These are phyloP conservation scores for Pogonognathellus flavescens DNA, from an alignment of 1,140 invertebrate genomes.

Conservation along the genomic window DNA sequence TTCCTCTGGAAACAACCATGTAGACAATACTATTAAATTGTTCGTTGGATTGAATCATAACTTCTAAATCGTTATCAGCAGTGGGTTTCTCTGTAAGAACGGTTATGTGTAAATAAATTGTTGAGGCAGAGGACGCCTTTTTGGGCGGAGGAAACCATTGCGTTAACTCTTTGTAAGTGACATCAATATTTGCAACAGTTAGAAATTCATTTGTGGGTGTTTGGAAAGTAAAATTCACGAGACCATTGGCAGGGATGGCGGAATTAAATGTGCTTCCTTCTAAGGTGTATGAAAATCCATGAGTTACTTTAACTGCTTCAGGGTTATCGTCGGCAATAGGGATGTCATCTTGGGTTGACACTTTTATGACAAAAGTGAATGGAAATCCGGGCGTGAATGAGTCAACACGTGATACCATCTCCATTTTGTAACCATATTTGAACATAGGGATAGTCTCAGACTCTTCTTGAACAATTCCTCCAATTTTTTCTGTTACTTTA, in stretches of 20 bases:
- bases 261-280: slow-evolving; percentile 73
- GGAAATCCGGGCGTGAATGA: neutral
- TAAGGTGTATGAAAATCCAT: slow-evolving; percentile 77
- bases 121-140: slow-evolving; percentile 78
- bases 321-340: slow-evolving; percentile 75
- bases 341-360: slow-evolving; percentile 57
- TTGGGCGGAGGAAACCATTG: slow-evolving; percentile 68
- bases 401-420: neutral
- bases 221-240: slow-evolving; percentile 80
- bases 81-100: slow-evolving; percentile 79
- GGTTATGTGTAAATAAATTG: slow-evolving; percentile 81
- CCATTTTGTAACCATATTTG: neutral
- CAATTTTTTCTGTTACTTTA: neutral
- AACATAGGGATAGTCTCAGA: neutral
- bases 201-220: slow-evolving; percentile 75
- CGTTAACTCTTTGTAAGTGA: slow-evolving; percentile 65
- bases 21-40: slow-evolving; percentile 83
- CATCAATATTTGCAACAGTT: slow-evolving; percentile 75
- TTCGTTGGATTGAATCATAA: slow-evolving; percentile 85
- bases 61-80: slow-evolving; percentile 78
- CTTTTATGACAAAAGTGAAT: neutral
- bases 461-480: neutral
- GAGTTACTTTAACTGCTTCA: slow-evolving; percentile 76
- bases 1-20: slow-evolving; percentile 85
- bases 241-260: slow-evolving; percentile 77